These are phyloP conservation scores for Aplochiton taeniatus DNA, from an alignment of 2,797 vertebrate species.

Conservation along the genomic window DNA sequence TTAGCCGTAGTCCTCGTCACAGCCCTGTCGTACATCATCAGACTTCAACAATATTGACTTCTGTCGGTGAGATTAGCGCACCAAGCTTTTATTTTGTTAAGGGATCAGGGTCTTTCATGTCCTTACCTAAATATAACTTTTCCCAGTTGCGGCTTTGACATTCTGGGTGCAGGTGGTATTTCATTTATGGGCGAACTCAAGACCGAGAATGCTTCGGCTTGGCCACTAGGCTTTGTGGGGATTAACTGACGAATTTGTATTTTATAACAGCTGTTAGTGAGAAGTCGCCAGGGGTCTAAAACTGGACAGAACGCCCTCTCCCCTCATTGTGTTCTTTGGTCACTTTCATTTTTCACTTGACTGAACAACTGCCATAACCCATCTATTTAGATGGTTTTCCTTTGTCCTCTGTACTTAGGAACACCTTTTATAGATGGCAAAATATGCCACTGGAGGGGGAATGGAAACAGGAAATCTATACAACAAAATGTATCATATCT, in stretches of 20 bases:
- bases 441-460: constrained; percentile 28
- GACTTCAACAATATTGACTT: constrained; percentile 78
- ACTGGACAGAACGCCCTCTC: constrained; percentile 67
- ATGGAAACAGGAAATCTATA: constrained; percentile 25
- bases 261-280: constrained; percentile 86
- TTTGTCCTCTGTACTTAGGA: constrained; percentile 16
- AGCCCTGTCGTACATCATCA: constrained; percentile 65
- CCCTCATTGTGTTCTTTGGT: constrained; percentile 44
- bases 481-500: constrained; percentile 41
- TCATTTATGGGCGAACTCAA: constrained; percentile 78
- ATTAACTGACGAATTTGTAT: constrained; percentile 84
- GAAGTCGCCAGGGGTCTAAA: constrained; percentile 84
- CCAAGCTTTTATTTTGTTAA: constrained; percentile 81
- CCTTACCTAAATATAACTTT: constrained; percentile 80
- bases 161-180: constrained; percentile 73
- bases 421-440: background rate
- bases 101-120: constrained; percentile 81
- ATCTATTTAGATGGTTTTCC: constrained; percentile 31
- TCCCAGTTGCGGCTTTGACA: constrained; percentile 64
- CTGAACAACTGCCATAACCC: constrained; percentile 3
- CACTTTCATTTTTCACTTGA: constrained; percentile 63
- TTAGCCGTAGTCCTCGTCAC: constrained; percentile 45
- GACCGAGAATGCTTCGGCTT: constrained; percentile 81
- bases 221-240: constrained; percentile 80
- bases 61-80: constrained; percentile 75